These are phyloP conservation scores for Acyrthosiphon pisum DNA, from an alignment of 1,140 invertebrate genomes.

Conservation along the genomic window DNA sequence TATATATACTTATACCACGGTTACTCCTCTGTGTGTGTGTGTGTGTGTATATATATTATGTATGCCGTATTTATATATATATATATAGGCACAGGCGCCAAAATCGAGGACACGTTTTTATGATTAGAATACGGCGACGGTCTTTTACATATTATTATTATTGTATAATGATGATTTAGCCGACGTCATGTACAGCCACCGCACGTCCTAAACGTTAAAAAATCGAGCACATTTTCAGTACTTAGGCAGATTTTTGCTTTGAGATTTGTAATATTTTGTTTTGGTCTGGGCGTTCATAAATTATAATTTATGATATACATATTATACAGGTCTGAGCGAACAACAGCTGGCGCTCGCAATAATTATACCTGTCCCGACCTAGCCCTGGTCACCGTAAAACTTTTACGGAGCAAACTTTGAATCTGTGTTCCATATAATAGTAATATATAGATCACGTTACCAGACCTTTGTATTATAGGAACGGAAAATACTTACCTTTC, in stretches of 20 bases:
- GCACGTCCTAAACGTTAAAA: no score
- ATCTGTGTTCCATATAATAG: background rate
- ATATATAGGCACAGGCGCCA: background rate
- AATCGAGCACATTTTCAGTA: background rate
- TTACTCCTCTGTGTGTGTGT: background rate
- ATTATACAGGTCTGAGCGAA: background rate
- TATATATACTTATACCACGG: background rate
- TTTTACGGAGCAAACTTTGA: background rate
- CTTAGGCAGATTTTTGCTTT: no score
- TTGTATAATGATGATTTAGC: background rate
- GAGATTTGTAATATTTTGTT: background rate
- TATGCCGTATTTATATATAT: background rate
- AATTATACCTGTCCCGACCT: background rate
- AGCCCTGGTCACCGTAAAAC: background rate
- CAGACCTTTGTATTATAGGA: no score
- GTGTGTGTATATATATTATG: background rate
- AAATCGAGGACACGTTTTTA: background rate
- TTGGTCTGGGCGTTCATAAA: background rate
- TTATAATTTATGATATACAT: no score
- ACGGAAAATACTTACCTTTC: background rate
- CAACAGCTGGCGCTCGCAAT: background rate
- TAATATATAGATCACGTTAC: no score
- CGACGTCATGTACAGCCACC: background rate
- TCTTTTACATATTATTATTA: background rate
- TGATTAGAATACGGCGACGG: background rate